These are phyloP conservation scores for Atta cephalotes DNA, from an alignment of 1,140 invertebrate species.

Conservation along the genomic window DNA sequence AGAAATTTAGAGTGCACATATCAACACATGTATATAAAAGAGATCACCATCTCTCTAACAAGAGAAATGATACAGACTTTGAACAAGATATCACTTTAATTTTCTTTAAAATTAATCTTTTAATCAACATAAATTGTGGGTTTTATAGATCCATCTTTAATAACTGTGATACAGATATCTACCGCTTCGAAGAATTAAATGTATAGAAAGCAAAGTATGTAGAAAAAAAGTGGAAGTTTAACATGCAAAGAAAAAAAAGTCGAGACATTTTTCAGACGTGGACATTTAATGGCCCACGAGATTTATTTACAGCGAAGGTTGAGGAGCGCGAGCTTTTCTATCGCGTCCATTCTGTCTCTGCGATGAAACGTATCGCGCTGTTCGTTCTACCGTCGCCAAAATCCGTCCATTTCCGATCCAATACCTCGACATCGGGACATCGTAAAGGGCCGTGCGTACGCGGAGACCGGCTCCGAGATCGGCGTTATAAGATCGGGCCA, in stretches of 20 bases:
- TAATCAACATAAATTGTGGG: too few relatives aligned
- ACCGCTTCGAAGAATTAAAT: neutral
- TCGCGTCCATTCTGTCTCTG: neutral
- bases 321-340: constrained; percentile 6
- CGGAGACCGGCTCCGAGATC: constrained; percentile 64
- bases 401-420: constrained; percentile 53
- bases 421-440: neutral
- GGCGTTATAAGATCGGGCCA: constrained; percentile 81
- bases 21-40: too few relatives aligned
- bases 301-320: neutral
- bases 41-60: too few relatives aligned
- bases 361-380: constrained; percentile 1
- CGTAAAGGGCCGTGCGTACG: constrained; percentile 46
- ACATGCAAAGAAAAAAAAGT: neutral
- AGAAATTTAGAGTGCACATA: too few relatives aligned
- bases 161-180: too few relatives aligned
- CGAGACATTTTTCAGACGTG: neutral
- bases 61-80: too few relatives aligned
- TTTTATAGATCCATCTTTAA: too few relatives aligned
- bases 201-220: neutral
- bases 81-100: too few relatives aligned
- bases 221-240: neutral
- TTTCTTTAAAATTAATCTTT: too few relatives aligned
- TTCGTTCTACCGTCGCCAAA: constrained; percentile 32
- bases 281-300: neutral